Percentiles rank a stretch among this genome's conserved stretches.
Evolutionary conservation across 2,797 vertebrate species (phyloP).

Genomic region (Rhyacichthys aspro): DNA sequence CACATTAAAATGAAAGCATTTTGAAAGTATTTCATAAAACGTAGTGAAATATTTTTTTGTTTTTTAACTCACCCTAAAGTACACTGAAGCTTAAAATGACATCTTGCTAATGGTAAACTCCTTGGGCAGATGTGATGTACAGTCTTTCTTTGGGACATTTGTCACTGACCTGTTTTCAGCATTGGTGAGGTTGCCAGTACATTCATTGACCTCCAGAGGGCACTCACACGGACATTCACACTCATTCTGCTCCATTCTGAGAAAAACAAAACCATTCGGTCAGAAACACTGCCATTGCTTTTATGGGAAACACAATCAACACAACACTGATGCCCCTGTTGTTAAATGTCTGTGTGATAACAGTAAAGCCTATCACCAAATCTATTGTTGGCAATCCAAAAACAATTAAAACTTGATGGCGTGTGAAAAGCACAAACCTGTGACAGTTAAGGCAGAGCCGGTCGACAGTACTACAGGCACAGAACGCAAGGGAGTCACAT

Average conservation of each 20-base stretch:
- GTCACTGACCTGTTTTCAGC: conserved; percentile 91
- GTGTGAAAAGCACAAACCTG: conserved; percentile 75
- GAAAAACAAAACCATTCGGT: conserved; percentile 15
- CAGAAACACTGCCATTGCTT: neutral
- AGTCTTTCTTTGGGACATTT: too few species aligned
- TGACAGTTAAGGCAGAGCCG: conserved; percentile 98
- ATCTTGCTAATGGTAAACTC: too few species aligned
- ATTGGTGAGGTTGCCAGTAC: conserved; percentile 96
- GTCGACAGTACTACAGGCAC: conserved; percentile 98
- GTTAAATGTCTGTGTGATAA: neutral
- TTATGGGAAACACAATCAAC: neutral
- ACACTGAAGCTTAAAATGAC: too few species aligned
- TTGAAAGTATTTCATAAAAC: neutral
- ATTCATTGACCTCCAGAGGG: conserved; percentile 98
- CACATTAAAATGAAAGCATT: neutral
- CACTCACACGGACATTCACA: conserved; percentile 99
- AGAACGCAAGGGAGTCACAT: conserved; percentile 96
- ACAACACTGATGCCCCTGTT: neutral
- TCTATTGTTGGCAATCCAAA: neutral
- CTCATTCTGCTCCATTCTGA: conserved; percentile 98
- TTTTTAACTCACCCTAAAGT: too few species aligned
- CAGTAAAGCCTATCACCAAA: neutral
- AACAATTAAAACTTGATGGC: neutral
- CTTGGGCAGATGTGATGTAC: too few species aligned
- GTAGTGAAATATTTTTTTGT: too few species aligned